Conservation (phyloP, 2,113 vertebrate species). For the Pelusios castaneus region DNA sequence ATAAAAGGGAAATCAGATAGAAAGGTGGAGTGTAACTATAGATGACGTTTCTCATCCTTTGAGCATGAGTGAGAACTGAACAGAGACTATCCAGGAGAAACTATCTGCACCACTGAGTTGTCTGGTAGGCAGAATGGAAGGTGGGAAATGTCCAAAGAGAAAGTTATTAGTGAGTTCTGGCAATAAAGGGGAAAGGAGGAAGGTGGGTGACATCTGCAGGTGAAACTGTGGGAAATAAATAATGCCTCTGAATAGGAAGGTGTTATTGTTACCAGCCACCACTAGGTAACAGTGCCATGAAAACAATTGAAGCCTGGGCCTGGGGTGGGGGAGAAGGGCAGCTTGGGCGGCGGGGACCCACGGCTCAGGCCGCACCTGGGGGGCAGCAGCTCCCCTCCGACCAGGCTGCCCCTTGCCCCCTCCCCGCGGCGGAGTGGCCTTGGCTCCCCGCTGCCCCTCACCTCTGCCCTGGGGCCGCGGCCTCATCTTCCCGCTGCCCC, state of each 20-base stretch:
- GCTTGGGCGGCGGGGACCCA: too few relatives aligned
- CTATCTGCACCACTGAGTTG: rapidly evolving
- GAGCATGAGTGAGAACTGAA: not conserved
- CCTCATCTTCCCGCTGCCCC: too few relatives aligned
- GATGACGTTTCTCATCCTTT: not conserved
- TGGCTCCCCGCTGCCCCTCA: too few relatives aligned
- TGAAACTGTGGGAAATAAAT: not conserved
- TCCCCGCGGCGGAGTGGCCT: too few relatives aligned
- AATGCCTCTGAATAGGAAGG: not conserved
- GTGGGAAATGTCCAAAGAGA: not conserved
- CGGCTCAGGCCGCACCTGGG: too few relatives aligned
- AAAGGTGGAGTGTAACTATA: not conserved
- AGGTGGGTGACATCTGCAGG: slow-evolving; percentile 3
- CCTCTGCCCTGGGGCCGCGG: too few relatives aligned
- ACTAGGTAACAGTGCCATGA: not conserved
- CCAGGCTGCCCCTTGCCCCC: too few relatives aligned
- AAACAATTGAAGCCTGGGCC: not conserved
- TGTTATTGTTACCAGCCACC: not conserved
- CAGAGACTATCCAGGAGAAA: not conserved
- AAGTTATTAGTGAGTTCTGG: not conserved
- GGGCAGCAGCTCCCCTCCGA: too few relatives aligned
- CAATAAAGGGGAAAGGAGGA: not conserved
- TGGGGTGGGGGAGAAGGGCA: too few relatives aligned
- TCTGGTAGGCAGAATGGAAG: not conserved
- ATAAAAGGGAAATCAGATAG: not conserved